Evolutionary conservation across 2,888 invertebrate genomes (phyloP).

Genomic region (Trissolcus brochymenae): DNA sequence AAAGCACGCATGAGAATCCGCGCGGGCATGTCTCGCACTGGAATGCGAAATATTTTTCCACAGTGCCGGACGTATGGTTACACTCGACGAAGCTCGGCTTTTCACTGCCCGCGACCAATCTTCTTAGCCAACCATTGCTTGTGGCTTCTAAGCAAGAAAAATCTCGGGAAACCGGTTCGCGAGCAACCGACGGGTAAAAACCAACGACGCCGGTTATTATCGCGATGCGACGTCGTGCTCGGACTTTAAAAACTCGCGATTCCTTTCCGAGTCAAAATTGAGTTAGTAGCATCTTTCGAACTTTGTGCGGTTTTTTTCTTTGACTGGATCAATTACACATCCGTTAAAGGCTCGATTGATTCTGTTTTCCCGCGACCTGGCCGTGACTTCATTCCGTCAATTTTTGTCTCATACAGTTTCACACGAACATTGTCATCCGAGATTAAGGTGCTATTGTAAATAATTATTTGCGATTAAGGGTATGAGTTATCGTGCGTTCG

Average conservation of each 20-base stretch:
- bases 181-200: conserved; percentile 55
- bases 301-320: conserved; percentile 16
- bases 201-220: conserved; percentile 43
- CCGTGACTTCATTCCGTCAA: conserved; percentile 1
- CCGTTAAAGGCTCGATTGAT: conserved; percentile 24
- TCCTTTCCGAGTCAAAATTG: conserved; percentile 62
- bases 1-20: conserved; percentile 17
- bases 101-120: conserved; percentile 46
- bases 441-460: conserved; percentile 18
- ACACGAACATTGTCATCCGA: conserved; percentile 23
- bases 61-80: conserved; percentile 37
- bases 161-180: conserved; percentile 61
- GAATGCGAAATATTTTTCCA: conserved; percentile 53
- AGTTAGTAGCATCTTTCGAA: conserved; percentile 58
- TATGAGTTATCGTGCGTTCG: conserved; percentile 11
- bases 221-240: conserved; percentile 48
- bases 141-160: conserved; percentile 52
- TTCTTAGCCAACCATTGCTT: conserved; percentile 51
- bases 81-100: conserved; percentile 43
- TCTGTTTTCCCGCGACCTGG: conserved; percentile 25
- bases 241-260: conserved; percentile 61
- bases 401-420: conserved; percentile 20
- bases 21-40: conserved; percentile 28
- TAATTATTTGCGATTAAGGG: conserved; percentile 27
- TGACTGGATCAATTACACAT: conserved; percentile 39